Evolutionary conservation across 1,140 invertebrate species (phyloP).

Genomic region (Campoletis sonorensis): DNA sequence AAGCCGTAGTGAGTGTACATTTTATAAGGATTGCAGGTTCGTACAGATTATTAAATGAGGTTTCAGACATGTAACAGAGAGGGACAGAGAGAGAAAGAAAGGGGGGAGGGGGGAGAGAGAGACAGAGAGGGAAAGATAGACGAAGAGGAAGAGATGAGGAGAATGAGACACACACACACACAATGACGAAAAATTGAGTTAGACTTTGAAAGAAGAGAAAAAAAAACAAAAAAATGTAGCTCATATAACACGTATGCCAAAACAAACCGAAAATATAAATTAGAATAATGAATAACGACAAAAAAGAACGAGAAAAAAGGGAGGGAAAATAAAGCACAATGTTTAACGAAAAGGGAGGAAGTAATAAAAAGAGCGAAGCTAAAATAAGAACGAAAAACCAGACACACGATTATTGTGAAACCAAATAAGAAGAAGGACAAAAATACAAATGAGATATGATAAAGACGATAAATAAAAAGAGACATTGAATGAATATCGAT

Average conservation of each 20-base stretch:
- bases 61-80: slow-evolving; percentile 52
- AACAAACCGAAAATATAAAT: slow-evolving; percentile 47
- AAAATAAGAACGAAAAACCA: slow-evolving; percentile 35
- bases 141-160: too few species aligned
- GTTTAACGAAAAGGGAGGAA: slow-evolving; percentile 55
- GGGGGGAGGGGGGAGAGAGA: background rate
- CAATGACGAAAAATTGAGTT: slow-evolving; percentile 42
- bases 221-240: slow-evolving; percentile 48
- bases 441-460: background rate
- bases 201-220: too few species aligned
- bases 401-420: slow-evolving; percentile 43
- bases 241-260: slow-evolving; percentile 42
- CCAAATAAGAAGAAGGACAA: slow-evolving; percentile 15
- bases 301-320: slow-evolving; percentile 48
- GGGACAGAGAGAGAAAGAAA: slow-evolving; percentile 28
- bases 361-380: slow-evolving; percentile 55
- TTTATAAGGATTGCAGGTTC: slow-evolving; percentile 66
- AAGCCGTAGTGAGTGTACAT: slow-evolving; percentile 69
- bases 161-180: too few species aligned
- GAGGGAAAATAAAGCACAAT: slow-evolving; percentile 1
- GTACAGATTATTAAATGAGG: slow-evolving; percentile 57
- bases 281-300: slow-evolving; percentile 27
- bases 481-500: background rate
- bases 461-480: background rate
- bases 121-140: slow-evolving; percentile 40